Conservation (phyloP, 2,888 invertebrate species). For the Anthrax anthrax region DNA sequence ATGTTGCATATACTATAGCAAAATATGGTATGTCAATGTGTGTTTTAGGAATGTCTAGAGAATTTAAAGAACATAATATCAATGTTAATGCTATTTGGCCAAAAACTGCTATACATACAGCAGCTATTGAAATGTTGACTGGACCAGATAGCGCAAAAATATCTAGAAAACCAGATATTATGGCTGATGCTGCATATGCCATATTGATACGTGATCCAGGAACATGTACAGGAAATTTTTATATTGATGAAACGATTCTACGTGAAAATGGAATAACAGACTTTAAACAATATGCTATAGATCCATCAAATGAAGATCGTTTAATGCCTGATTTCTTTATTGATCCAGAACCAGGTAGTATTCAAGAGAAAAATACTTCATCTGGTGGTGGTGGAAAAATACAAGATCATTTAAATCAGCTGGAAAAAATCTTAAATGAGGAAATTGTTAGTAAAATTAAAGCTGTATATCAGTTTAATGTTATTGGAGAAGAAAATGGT, state of each 20-base stretch:
- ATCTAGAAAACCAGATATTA: constrained; percentile 32
- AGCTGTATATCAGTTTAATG: constrained; percentile 75
- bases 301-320: constrained; percentile 50
- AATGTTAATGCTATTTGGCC: constrained; percentile 97
- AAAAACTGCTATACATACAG: constrained; percentile 82
- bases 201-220: constrained; percentile 52
- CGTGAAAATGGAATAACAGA: constrained; percentile 67
- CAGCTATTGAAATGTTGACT: constrained; percentile 78
- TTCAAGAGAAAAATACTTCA: background rate
- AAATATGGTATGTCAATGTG: constrained; percentile 99
- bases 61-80: constrained; percentile 67
- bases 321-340: constrained; percentile 84
- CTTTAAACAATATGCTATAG: constrained; percentile 69
- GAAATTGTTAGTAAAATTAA: constrained; percentile 74
- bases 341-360: constrained; percentile 25
- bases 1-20: constrained; percentile 95
- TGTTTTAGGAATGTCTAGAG: constrained; percentile 91
- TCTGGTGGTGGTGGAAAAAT: constrained; percentile 38
- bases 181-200: constrained; percentile 33
- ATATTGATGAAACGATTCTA: constrained; percentile 82
- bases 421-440: constrained; percentile 51
- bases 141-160: constrained; percentile 36
- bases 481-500: constrained; percentile 58
- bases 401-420: constrained; percentile 52
- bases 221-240: constrained; percentile 73